Base-by-base conservation (phyloP, 2,797 vertebrate genomes). In the Bradypodion ventrale region DNA sequence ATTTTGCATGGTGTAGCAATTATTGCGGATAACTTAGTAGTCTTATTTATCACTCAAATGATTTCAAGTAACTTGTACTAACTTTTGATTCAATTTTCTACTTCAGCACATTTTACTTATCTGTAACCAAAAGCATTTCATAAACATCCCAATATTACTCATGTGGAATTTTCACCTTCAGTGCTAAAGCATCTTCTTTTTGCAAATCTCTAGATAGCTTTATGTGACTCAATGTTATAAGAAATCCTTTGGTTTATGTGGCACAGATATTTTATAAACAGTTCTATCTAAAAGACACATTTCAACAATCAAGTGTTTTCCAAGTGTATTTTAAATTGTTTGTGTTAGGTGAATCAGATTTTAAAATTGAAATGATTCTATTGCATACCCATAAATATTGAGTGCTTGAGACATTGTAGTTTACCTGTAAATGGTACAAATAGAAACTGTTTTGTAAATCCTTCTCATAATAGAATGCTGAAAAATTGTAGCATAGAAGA, bases 381-480 rank as follows among this genome's bases (percentile, higher is more conserved):
- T 93, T 94, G 89, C 91, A 32, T 85, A 72, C 84, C 90, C 91
- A 84, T 56, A 93, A 95, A 93, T 87, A 83, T 84, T 95, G 13
- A 90, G 73, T 62, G 93, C 93, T 95, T 90, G 66, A 89, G 94
- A 94, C 94, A 62, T 89, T 82, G 59, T 69, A 87, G 75, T 88
- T 91, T 92, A 82, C 90, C 1, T 21, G 83, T 88, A 95, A 91
- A 83, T 85, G 72, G 78, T 78, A 76, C 74, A 90, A 90, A 93
- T 56, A 86, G 37, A 89, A 85, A 92, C 89, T 90, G 29, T 86
- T 94, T 94, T 86, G 87, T 89, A 93, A 94, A 91, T 92, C 87
- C 74, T 77, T 92, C 92, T 92, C 90, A 83, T 85, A 89, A 87
- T 89, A 73, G 81, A 15, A 1, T 85, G 73, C 37, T 0, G 0